Percentiles rank a stretch among this genome's conserved stretches.
These are phyloP conservation scores for Petroica traversi DNA, from an alignment of 2,113 vertebrate genomes.

Conservation along the genomic window DNA sequence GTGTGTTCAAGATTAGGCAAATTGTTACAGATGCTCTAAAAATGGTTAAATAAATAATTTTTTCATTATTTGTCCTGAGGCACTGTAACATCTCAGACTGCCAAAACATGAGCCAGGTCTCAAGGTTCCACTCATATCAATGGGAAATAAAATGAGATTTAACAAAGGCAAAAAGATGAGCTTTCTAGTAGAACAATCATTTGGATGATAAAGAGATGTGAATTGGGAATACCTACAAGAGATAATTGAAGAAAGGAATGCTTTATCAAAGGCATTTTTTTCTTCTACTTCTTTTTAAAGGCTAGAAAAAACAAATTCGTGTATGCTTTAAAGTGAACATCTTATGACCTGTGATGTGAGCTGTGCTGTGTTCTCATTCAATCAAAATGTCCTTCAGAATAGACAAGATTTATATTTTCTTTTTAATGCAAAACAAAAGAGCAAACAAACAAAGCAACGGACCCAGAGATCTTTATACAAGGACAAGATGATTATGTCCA, in stretches of 20 bases:
- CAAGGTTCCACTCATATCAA: background rate
- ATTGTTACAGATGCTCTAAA: background rate
- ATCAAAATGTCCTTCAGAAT: background rate
- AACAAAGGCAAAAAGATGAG: background rate
- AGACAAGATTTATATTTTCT: background rate
- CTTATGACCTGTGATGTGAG: background rate
- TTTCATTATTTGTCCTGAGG: background rate
- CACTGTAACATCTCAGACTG: background rate
- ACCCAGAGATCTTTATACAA: background rate
- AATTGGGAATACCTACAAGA: conserved; percentile 21
- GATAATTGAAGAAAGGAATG: background rate
- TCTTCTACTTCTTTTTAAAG: background rate
- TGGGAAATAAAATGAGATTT: background rate
- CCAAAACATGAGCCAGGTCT: background rate
- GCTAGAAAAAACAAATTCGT: background rate
- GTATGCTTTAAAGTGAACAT: background rate
- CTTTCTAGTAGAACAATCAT: background rate
- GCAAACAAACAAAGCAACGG: background rate
- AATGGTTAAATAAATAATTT: background rate
- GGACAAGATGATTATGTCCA: background rate
- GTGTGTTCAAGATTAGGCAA: background rate
- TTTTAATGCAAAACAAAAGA: background rate
- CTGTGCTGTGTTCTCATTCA: background rate
- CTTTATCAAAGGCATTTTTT: conserved; percentile 9
- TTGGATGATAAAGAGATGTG: background rate